These are phyloP conservation scores for Sphaeridia pumilis DNA, from an alignment of 2,888 invertebrate genomes.

Conservation along the genomic window DNA sequence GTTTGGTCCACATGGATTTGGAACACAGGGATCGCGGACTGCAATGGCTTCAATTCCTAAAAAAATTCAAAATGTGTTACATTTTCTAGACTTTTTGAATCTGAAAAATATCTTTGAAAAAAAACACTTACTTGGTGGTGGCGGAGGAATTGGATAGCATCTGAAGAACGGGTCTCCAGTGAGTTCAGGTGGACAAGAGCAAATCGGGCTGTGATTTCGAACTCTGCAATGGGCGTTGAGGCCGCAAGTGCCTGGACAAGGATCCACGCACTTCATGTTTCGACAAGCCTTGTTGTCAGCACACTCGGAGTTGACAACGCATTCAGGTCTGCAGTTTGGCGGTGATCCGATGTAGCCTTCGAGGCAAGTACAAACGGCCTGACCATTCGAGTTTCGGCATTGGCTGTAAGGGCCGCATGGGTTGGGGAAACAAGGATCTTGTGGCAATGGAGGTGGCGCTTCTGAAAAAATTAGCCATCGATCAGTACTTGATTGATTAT, in stretches of 20 bases:
- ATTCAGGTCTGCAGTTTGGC: conserved; percentile 36
- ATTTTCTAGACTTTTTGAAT: too few species aligned
- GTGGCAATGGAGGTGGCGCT: conserved; percentile 1
- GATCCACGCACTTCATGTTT: conserved; percentile 33
- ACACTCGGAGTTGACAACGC: conserved; percentile 33
- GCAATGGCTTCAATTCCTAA: background rate
- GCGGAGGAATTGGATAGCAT: conserved; percentile 24
- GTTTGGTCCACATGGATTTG: conserved; percentile 41
- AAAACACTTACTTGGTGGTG: conserved; percentile 12
- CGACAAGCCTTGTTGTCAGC: conserved; percentile 26
- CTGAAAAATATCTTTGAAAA: too few species aligned
- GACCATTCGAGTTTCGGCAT: conserved; percentile 46
- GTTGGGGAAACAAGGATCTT: conserved; percentile 12
- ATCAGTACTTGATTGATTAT: too few species aligned
- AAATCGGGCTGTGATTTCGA: conserved; percentile 69
- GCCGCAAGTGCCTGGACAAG: conserved; percentile 53
- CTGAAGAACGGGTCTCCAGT: conserved; percentile 40
- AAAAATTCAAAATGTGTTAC: too few species aligned
- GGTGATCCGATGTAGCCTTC: conserved; percentile 37
- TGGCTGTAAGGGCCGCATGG: conserved; percentile 48
- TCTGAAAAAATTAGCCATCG: too few species aligned
- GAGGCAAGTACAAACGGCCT: conserved; percentile 37
- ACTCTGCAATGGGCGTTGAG: conserved; percentile 66
- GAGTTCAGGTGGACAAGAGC: conserved; percentile 34
- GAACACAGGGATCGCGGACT: conserved; percentile 6